These are phyloP conservation scores for Setipinna tenuifilis DNA, from an alignment of 2,797 vertebrate genomes.

Conservation along the genomic window DNA sequence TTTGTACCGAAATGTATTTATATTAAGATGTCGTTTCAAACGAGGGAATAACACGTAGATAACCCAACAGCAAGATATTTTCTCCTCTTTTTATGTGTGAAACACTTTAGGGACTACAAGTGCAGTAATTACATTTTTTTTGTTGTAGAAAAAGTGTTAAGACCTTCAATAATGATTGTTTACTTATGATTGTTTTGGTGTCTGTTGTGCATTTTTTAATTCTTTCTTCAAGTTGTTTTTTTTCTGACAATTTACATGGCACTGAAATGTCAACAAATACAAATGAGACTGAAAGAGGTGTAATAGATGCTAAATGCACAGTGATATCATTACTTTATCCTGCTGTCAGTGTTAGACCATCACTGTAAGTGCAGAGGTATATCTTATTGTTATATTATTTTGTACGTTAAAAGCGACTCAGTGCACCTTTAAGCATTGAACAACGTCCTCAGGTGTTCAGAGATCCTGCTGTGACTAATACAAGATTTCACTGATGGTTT, in stretches of 20 bases:
- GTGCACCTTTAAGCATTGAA: slow-evolving; percentile 16
- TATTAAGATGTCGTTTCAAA: slow-evolving; percentile 23
- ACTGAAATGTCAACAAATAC: neutral
- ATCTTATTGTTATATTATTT: neutral
- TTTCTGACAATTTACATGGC: neutral
- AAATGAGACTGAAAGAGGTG: neutral
- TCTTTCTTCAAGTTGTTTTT: neutral
- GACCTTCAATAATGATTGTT: neutral
- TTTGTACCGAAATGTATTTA: slow-evolving; percentile 27
- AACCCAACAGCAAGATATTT: neutral
- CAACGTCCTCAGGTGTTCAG: slow-evolving; percentile 10
- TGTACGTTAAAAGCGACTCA: neutral
- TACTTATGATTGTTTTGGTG: neutral
- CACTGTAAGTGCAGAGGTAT: slow-evolving; percentile 13
- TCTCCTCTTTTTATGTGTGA: neutral
- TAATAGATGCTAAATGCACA: neutral
- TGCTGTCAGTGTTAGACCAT: neutral
- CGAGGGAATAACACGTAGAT: neutral
- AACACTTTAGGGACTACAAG: slow-evolving; percentile 2
- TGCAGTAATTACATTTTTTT: neutral
- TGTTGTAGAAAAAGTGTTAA: neutral
- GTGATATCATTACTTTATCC: neutral
- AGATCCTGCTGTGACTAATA: slow-evolving; percentile 22
- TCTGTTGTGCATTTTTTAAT: neutral
- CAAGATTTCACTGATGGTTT: slow-evolving; percentile 4